phyloP scores from a whole-genome alignment of 2,113 vertebrate species.

The Pseudolaguvia tuberculata region DNA sequence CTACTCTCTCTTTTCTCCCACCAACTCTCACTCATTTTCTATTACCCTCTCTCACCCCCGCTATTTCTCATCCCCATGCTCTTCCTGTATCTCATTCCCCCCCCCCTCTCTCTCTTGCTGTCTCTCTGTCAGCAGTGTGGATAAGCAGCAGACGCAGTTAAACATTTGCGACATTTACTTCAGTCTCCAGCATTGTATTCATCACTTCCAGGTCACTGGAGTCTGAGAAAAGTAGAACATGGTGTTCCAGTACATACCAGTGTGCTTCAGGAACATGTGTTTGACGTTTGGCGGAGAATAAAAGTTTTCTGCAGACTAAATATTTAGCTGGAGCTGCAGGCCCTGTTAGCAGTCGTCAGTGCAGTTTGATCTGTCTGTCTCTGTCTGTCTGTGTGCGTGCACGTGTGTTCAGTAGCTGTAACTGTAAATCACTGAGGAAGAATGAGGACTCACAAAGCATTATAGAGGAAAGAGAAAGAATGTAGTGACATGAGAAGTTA shows the following conservation, averaged over 20 bases:
- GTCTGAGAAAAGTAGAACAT: not conserved
- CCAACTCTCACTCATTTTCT: too few species aligned
- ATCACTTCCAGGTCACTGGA: too few species aligned
- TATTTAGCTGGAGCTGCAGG: conserved; percentile 17
- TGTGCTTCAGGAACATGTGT: not conserved
- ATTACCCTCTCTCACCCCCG: too few species aligned
- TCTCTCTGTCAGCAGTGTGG: not conserved
- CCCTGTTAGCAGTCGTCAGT: not conserved
- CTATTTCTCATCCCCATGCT: too few species aligned
- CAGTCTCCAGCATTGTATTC: too few species aligned
- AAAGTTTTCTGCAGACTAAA: conserved; percentile 21
- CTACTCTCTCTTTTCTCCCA: too few species aligned
- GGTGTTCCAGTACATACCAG: not conserved
- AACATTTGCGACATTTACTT: too few species aligned
- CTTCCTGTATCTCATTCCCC: too few species aligned
- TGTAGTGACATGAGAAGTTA: too few species aligned
- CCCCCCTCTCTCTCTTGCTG: not conserved
- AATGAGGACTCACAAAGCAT: not conserved
- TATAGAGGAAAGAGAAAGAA: too few species aligned
- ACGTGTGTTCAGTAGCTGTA: not conserved
- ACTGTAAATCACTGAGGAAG: not conserved
- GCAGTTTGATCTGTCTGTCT: not conserved
- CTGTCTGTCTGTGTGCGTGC: too few species aligned
- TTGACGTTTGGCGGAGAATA: conserved; percentile 1
- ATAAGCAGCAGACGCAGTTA: not conserved